Conservation (phyloP, 2,113 vertebrate genomes). For the Lepidothrix coronata region DNA sequence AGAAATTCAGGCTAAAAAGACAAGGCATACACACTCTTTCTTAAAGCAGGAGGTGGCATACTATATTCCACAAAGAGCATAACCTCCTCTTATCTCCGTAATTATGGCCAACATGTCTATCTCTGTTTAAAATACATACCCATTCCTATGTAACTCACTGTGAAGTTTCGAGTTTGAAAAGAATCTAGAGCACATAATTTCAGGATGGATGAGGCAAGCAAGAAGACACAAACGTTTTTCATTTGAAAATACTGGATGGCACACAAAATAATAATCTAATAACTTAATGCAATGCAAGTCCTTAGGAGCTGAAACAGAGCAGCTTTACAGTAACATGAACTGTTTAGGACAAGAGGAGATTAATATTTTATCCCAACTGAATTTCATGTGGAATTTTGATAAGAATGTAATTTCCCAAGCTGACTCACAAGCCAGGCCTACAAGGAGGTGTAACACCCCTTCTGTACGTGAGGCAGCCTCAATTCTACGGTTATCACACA, state of each 20-base stretch:
- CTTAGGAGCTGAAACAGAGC: not conserved
- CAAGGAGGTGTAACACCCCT: not conserved
- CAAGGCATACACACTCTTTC: not conserved
- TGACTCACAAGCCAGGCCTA: not conserved
- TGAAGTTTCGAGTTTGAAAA: not conserved
- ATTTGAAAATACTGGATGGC: not conserved
- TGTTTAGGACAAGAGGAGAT: conserved; percentile 23
- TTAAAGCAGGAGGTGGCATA: not conserved
- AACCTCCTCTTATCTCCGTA: not conserved
- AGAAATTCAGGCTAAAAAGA: conserved; percentile 10
- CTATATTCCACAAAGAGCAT: not conserved
- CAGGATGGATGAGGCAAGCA: not conserved
- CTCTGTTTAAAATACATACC: not conserved
- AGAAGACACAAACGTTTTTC: not conserved
- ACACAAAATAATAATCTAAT: not conserved
- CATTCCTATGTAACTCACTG: not conserved
- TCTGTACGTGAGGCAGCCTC: not conserved
- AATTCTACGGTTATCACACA: not conserved
- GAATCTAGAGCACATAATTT: not conserved
- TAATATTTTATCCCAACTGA: conserved; percentile 41
- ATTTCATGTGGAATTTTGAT: conserved; percentile 44
- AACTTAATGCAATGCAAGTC: not conserved
- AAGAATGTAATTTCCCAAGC: conserved; percentile 48
- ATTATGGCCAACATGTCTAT: not conserved
- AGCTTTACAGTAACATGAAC: not conserved